Conservation (phyloP, 2,888 invertebrate species). For the Nephrotoma guestfalica region DNA sequence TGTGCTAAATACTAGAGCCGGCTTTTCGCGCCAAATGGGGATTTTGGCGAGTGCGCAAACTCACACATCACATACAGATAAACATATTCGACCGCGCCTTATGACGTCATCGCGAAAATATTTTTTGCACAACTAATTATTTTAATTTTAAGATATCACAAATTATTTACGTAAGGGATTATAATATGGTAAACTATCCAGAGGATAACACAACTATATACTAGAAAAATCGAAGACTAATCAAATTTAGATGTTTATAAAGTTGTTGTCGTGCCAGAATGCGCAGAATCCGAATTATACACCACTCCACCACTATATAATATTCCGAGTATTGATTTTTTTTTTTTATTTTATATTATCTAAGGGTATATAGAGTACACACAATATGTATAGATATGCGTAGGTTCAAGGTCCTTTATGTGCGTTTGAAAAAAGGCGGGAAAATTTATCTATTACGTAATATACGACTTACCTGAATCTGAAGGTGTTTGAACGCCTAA, state of each 20-base stretch:
- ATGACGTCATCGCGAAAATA: slow-evolving; percentile 10
- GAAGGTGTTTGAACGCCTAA: slow-evolving; percentile 77
- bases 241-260: neutral
- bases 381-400: slow-evolving; percentile 5
- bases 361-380: neutral
- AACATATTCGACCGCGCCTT: slow-evolving; percentile 11
- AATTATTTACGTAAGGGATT: neutral
- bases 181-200: neutral
- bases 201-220: neutral
- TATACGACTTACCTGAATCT: slow-evolving; percentile 60
- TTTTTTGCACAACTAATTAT: neutral
- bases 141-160: neutral
- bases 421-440: neutral
- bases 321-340: neutral
- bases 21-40: slow-evolving; percentile 12
- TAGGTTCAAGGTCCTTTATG: slow-evolving; percentile 10
- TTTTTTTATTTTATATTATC: neutral
- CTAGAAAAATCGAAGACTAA: too few relatives aligned
- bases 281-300: neutral
- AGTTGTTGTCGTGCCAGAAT: neutral
- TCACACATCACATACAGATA: neutral
- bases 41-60: neutral
- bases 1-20: neutral
- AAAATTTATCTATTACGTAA: neutral
- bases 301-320: neutral